Base-by-base conservation (phyloP, 2,113 vertebrate genomes). In the Pituophis catenifer region DNA sequence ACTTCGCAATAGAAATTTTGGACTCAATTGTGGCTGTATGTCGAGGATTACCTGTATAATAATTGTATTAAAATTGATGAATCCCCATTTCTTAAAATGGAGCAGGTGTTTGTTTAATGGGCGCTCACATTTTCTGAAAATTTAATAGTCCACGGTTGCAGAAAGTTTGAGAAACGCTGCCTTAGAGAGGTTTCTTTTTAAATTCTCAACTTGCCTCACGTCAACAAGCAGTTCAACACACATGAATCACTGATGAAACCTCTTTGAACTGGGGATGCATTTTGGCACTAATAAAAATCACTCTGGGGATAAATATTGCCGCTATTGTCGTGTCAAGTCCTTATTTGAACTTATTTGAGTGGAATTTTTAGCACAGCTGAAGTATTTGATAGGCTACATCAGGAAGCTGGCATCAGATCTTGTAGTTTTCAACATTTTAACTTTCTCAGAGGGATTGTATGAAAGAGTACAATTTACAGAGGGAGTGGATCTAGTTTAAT, bases 241-340 rank as follows among this genome's bases (percentile, higher is more conserved):
- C 89, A 92, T 6, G 89, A 81, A 44, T 54, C 75, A 90, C 90
- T 93, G 92, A 90, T 86, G n/a, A 48, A 44, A 17, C 23, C 17
- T 53, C 44, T 86, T 54, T 87, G 89, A 93, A 90, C 62, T 50
- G 5, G 23, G 55, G n/a, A 93, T 62, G 89, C 54, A 57, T 93
- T 90, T 86, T 5, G 33, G 17, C 86, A 17, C 92, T 87, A 58
- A 93, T 90, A 93, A 29, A 90, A 29, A 93, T 90, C 92, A 65
- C 29, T 26, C 44, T 90, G 57, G 54, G 54, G 33, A 52, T 86
- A 50, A 90, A 90, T 59, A 23, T 90, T 59, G 65, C 2, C 6
- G 9, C 70, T 58, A 59, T 93, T 90, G 88, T 93, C 8, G 5
- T 53, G 48, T 19, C 2, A 17, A 62, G 81, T 33, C 89, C 75